Conservation (phyloP, 2,113 vertebrate genomes). For the Colaptes auratus region DNA sequence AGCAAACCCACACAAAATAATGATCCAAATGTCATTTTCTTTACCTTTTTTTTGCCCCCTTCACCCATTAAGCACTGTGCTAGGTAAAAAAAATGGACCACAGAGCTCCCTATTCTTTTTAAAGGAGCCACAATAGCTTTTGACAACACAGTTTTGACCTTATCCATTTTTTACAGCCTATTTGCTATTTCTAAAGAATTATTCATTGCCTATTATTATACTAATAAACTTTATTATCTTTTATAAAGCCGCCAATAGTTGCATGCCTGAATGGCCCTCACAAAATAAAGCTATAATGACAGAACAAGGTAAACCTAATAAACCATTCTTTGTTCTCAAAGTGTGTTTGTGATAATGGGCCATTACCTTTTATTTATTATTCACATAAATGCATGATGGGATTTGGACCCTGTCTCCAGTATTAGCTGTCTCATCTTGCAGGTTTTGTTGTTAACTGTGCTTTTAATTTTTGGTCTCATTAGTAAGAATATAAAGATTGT, state of each 20-base stretch:
- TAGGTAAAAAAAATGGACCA: not conserved
- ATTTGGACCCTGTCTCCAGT: not conserved
- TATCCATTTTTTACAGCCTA: constrained; percentile 31
- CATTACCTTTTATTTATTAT: constrained; percentile 73
- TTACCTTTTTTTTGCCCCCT: not conserved
- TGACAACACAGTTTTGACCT: constrained; percentile 42
- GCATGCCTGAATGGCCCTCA: constrained; percentile 55
- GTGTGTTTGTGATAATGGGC: constrained; percentile 46
- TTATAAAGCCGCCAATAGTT: constrained; percentile 50
- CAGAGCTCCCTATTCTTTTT: not conserved
- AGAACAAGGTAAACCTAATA: constrained; percentile 73
- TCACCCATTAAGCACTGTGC: not conserved
- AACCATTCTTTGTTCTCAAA: constrained; percentile 70
- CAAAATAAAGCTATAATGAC: constrained; percentile 52
- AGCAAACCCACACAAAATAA: not conserved
- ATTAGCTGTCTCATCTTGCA: not conserved
- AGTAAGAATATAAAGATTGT: not conserved
- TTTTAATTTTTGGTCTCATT: not conserved
- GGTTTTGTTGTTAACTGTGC: not conserved
- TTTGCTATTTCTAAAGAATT: constrained; percentile 47
- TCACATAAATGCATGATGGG: constrained; percentile 48
- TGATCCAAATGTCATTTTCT: not conserved
- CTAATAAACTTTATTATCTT: constrained; percentile 75
- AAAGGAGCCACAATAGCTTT: not conserved
- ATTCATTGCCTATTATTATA: constrained; percentile 60